Evolutionary conservation across 2,113 vertebrate species (phyloP).

Genomic region (Bothrops jararaca): DNA sequence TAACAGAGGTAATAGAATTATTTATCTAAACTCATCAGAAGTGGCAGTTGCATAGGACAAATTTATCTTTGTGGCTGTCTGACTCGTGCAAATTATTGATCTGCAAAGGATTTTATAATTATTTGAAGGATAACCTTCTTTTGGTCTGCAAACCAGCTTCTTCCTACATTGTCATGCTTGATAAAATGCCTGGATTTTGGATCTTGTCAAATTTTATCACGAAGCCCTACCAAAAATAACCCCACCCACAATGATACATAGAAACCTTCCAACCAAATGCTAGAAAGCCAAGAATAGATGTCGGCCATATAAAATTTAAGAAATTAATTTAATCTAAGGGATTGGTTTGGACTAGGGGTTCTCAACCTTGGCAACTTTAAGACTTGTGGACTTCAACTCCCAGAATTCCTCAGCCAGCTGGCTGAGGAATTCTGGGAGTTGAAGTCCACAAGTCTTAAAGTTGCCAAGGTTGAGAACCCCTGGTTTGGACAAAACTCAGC

Average conservation of each 20-base stretch:
- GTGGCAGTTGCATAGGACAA: background rate
- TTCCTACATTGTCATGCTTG: background rate
- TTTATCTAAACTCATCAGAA: background rate
- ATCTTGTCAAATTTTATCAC: background rate
- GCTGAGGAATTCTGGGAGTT: too few relatives aligned
- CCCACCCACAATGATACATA: background rate
- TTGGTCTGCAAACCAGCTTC: background rate
- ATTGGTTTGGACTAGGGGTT: too few relatives aligned
- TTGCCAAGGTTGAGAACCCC: too few relatives aligned
- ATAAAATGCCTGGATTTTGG: background rate
- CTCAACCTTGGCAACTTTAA: too few relatives aligned
- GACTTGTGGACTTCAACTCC: too few relatives aligned
- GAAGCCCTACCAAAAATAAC: background rate
- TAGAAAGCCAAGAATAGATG: background rate
- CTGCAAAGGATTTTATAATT: background rate
- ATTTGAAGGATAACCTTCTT: background rate
- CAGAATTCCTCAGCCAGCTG: too few relatives aligned
- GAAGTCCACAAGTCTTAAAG: too few relatives aligned
- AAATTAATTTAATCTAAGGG: too few relatives aligned
- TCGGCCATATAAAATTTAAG: background rate
- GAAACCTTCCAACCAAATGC: background rate
- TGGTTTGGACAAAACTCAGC: too few relatives aligned
- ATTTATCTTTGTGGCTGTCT: background rate
- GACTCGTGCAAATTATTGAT: background rate
- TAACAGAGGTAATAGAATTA: background rate